Conservation (phyloP, 2,113 vertebrate genomes). For the Vulpes ferrilata region DNA sequence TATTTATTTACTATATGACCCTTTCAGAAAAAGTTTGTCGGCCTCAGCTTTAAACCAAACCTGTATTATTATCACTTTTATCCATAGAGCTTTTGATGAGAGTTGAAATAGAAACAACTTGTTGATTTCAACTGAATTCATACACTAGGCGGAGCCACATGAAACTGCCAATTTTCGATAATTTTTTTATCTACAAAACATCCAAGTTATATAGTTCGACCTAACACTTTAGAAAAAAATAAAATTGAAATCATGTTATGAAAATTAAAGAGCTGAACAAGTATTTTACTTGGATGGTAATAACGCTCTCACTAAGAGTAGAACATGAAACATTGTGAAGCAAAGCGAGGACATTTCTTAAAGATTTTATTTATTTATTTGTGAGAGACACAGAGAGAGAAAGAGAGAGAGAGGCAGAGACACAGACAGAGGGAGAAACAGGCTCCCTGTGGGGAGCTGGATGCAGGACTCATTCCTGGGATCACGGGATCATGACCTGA, state of each 20-base stretch:
- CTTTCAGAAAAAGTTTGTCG: not conserved
- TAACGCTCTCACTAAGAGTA: not conserved
- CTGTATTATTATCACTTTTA: not conserved
- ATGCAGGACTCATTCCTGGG: no score
- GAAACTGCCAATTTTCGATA: not conserved
- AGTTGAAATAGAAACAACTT: not conserved
- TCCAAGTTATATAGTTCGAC: not conserved
- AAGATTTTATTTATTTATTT: no score
- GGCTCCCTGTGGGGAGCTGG: no score
- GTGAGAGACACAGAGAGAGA: no score
- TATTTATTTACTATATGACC: not conserved
- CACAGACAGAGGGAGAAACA: no score
- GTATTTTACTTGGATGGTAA: not conserved
- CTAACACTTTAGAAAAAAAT: conserved; percentile 42
- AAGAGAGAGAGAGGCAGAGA: no score
- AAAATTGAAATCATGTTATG: not conserved
- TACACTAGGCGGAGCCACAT: not conserved
- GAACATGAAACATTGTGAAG: not conserved
- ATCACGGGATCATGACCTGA: no score
- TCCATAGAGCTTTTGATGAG: not conserved
- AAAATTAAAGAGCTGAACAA: conserved; percentile 10
- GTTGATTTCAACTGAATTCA: not conserved
- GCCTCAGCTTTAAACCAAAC: not conserved
- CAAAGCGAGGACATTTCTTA: not conserved
- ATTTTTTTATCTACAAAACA: not conserved